Evolutionary conservation across 30 jellyfish, hydroid and myxozoan species (phyloP), one percentile per base, ranked within the genome.

Genomic region (Aurelia aurita): DNA sequence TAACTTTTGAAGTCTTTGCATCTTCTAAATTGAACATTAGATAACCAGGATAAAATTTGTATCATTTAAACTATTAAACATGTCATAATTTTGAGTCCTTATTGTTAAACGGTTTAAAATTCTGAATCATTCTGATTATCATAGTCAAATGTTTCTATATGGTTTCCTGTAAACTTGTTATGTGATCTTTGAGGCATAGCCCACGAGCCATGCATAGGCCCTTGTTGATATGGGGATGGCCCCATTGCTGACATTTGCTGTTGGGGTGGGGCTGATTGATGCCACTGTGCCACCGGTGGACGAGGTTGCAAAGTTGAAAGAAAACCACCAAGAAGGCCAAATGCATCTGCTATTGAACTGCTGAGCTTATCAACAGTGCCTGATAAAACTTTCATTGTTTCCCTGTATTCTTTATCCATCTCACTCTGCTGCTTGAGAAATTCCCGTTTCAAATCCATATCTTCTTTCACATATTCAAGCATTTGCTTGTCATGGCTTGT

Each of bases 241-340:
- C 74, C 74, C 32, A 62, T 62, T 62, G 19, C 74, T 62, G 43
- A 29, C 74, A 1, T 21, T 8, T 62, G 74, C 27, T 25, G 74
- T 25, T 62, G 74, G 32, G 74, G 74, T 18, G 43, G 74, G 0
- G 74, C 47, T 62, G 74, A 9, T 62, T 9, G 47, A 7, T 62
- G 74, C 74, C 74, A 62, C 45, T 62, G 43, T n/a, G 74, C 51
- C 8, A 62, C 43, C 16, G 74, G 74, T 62, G 51, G 74, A 62
- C 5, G 74, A 14, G 74, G 74, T 62, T 6, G 74, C 5, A 62
- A n/a, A 3, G 74, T 21, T 62, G 74, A 25, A 62, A 62, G 81
- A 31, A 65, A 22, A 65, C 39, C 21, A 18, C 77, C 51, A 18
- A 65, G 21, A 22, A 31, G 51, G 13, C 77, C 8, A 19, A 65